These are phyloP conservation scores for Zosterops hypoxanthus DNA, from an alignment of 2,113 vertebrate species.

Conservation along the genomic window DNA sequence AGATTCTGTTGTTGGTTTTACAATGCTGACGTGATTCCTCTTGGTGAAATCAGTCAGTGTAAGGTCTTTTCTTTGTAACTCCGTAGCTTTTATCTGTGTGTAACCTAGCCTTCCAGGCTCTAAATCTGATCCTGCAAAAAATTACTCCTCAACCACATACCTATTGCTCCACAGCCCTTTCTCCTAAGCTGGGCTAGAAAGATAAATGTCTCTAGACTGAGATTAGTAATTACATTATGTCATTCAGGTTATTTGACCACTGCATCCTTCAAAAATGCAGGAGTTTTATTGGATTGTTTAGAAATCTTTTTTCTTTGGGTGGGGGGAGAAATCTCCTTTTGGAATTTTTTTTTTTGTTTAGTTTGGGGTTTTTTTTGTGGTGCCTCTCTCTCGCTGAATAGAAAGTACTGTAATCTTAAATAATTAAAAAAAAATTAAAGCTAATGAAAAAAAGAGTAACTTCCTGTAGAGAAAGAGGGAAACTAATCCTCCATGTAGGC, in stretches of 20 bases:
- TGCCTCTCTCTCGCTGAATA: not conserved
- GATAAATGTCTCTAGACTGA: not conserved
- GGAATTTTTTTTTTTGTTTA: not conserved
- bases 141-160: not conserved
- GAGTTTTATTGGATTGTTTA: not conserved
- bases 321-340: not conserved
- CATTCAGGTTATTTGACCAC: not conserved
- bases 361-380: rapidly evolving
- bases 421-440: not conserved
- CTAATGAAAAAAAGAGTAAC: not conserved
- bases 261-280: not conserved
- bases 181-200: not conserved
- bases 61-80: not conserved
- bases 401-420: not conserved
- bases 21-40: rapidly evolving
- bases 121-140: not conserved
- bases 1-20: not conserved
- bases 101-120: not conserved
- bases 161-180: not conserved
- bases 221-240: not conserved
- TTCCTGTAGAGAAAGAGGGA: not conserved
- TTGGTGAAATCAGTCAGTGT: not conserved
- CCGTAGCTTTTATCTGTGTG: not conserved
- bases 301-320: not conserved
- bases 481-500: not conserved